Evolutionary conservation across 1,140 invertebrate genomes (phyloP).

Genomic region (Leptoteleia sp.): DNA sequence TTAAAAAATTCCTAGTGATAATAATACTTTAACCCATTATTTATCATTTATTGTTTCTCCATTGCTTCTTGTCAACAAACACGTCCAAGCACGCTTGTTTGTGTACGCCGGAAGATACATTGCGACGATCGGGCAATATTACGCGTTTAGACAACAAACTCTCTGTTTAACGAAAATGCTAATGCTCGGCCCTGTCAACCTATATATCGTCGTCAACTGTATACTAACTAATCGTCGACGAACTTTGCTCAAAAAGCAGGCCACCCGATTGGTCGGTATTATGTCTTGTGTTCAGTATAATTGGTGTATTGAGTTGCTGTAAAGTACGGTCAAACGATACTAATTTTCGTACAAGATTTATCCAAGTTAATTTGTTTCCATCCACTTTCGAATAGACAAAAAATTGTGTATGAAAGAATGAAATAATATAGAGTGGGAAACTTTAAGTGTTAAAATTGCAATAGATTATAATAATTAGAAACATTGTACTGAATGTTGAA

Average conservation of each 20-base stretch:
- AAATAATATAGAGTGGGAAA: no score
- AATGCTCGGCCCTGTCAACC: slow-evolving; percentile 33
- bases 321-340: slow-evolving; percentile 11
- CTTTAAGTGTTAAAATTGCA: no score
- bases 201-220: slow-evolving; percentile 28
- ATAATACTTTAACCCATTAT: no score
- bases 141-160: slow-evolving; percentile 44
- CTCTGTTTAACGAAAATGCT: slow-evolving; percentile 53
- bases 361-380: background rate
- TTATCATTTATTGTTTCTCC: background rate
- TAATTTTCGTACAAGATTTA: slow-evolving; percentile 1
- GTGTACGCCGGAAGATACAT: slow-evolving; percentile 10
- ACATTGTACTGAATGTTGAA: no score
- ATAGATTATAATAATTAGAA: no score
- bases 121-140: slow-evolving; percentile 32
- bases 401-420: background rate
- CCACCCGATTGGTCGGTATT: slow-evolving; percentile 20
- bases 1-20: no score
- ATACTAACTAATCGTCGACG: slow-evolving; percentile 31
- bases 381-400: no score
- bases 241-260: slow-evolving; percentile 19
- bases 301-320: slow-evolving; percentile 4
- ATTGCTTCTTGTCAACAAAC: slow-evolving; percentile 12
- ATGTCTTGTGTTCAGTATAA: no score
- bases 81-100: slow-evolving; percentile 2